Conservation (phyloP, 2,888 invertebrate species). For the Abrostola triplasia region DNA sequence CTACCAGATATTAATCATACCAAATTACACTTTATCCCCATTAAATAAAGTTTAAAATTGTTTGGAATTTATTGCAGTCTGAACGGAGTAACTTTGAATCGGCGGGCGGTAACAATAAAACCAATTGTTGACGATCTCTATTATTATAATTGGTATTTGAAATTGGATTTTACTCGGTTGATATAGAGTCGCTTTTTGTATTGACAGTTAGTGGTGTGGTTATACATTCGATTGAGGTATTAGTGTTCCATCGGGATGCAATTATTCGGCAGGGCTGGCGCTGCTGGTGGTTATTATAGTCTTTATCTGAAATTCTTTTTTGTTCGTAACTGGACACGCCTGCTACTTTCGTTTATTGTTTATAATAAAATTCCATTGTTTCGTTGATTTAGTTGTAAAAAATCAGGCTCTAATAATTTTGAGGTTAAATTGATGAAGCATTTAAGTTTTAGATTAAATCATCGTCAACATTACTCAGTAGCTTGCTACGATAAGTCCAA, state of each 20-base stretch:
- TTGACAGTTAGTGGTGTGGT: constrained; percentile 45
- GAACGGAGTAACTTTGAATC: constrained; percentile 75
- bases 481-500: too few species aligned
- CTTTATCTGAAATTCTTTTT: constrained; percentile 48
- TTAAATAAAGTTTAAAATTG: constrained; percentile 52
- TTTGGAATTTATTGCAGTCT: constrained; percentile 44
- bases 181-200: constrained; percentile 54
- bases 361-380: constrained; percentile 18
- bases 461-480: too few species aligned
- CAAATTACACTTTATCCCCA: constrained; percentile 58
- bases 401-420: not conserved
- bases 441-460: too few species aligned
- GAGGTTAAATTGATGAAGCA: too few species aligned
- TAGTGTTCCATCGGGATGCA: constrained; percentile 80
- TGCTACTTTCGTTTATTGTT: constrained; percentile 24
- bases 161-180: constrained; percentile 59
- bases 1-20: constrained; percentile 65
- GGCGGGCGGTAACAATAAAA: constrained; percentile 86
- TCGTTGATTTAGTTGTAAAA: not conserved
- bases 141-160: constrained; percentile 63
- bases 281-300: constrained; percentile 32
- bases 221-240: constrained; percentile 77
- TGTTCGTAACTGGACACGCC: constrained; percentile 35
- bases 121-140: constrained; percentile 75
- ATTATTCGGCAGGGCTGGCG: constrained; percentile 74